These are phyloP conservation scores for Oreortyx pictus DNA, from an alignment of 2,797 vertebrate genomes.

Conservation along the genomic window DNA sequence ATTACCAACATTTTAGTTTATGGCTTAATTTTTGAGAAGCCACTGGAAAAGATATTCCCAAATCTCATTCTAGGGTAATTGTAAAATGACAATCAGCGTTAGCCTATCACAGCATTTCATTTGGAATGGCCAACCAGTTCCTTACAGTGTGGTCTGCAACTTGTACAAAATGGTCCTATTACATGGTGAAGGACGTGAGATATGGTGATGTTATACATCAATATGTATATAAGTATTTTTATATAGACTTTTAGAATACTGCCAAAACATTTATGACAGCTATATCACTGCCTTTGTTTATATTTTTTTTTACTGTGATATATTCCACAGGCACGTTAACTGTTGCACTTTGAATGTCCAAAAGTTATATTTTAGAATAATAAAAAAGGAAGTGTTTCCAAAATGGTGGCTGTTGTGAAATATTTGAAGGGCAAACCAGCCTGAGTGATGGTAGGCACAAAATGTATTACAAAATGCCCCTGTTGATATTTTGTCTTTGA, in stretches of 20 bases:
- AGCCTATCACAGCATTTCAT: conserved; percentile 69
- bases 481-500: conserved; percentile 71
- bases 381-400: conserved; percentile 81
- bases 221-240: conserved; percentile 89
- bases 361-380: conserved; percentile 88
- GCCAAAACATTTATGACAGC: conserved; percentile 88
- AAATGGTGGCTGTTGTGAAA: conserved; percentile 77
- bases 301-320: conserved; percentile 90
- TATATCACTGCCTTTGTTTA: conserved; percentile 93
- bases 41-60: conserved; percentile 65
- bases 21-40: conserved; percentile 75
- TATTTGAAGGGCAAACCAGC: conserved; percentile 68
- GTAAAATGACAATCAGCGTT: conserved; percentile 80
- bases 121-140: conserved; percentile 74
- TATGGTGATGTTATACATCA: conserved; percentile 93
- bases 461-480: conserved; percentile 74
- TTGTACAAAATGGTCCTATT: conserved; percentile 84
- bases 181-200: conserved; percentile 83
- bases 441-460: conserved; percentile 59
- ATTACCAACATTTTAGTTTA: conserved; percentile 60
- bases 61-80: conserved; percentile 50
- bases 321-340: conserved; percentile 89
- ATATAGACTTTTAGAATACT: conserved; percentile 86
- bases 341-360: conserved; percentile 94
- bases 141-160: conserved; percentile 79